Base-by-base conservation (phyloP, 2,113 vertebrate genomes). In the Dunckerocampus dactyliophorus region DNA sequence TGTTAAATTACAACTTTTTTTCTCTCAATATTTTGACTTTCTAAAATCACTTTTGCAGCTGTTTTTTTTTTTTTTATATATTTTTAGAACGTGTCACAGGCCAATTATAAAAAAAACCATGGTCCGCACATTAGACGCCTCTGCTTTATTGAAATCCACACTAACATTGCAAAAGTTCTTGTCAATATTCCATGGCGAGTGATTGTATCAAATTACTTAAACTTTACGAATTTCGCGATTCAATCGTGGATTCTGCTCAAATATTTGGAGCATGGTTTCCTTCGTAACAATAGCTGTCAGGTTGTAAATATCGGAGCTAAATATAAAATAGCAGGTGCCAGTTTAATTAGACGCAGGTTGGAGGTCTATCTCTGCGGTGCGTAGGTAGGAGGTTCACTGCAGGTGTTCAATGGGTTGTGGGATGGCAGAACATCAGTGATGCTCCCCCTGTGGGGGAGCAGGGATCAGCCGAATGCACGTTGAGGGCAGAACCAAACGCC, bases 391-490 rank as follows among this genome's bases (percentile, higher is more conserved):
- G 71, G 55, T 58, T 76, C 71, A 51, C 75, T 69, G 78, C 84
- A 85, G 85, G 83, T 82, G 75, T 82, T 85, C 67, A 67, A 52
- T 70, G 70, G 70, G 74, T 69, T 49, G 76, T 71, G 67, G 66
- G 74, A 83, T 84, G 85, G 86, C 81, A 77, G 63, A 77, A 80
- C 83, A 82, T 85, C 80, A 88, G 74, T 79, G 72, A 34, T 59
- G 65, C 63, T 80, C 64, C 77, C 83, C 75, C 80, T 2, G 24
- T 2, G 81, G 75, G 82, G 71, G 65, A 43, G 76, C 76, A 62
- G 78, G 65, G 72, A 84, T 82, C 84, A 81, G 75, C 54, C 17
- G n/a, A 67, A 64, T 49, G 69, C 69, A 72, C 77, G 72, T 66
- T 16, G 50, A 83, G 83, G 77, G 72, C 64, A 34, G 77, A 31